These are phyloP conservation scores for Triplophysa rosa DNA, from an alignment of 2,113 vertebrate species.

Conservation along the genomic window DNA sequence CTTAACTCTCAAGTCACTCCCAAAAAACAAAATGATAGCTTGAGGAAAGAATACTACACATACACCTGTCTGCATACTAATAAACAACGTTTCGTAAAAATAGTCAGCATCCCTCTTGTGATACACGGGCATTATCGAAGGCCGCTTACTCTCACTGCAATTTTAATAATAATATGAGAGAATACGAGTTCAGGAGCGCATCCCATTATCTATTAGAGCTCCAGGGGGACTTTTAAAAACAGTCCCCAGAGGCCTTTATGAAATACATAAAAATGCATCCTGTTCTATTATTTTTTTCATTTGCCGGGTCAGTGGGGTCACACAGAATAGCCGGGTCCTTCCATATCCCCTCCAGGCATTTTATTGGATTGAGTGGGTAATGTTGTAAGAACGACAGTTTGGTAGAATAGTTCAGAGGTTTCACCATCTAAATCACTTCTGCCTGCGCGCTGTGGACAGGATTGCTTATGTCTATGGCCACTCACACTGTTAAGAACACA, in stretches of 20 bases:
- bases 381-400: conserved; percentile 44
- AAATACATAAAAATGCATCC: conserved; percentile 64
- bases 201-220: conserved; percentile 61
- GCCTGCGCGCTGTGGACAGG: conserved; percentile 20
- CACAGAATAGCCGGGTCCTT: conserved; percentile 53
- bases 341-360: conserved; percentile 48
- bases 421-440: conserved; percentile 60
- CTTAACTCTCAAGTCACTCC: conserved; percentile 53
- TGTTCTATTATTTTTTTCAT: conserved; percentile 63
- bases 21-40: conserved; percentile 65
- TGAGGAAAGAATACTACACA: conserved; percentile 55
- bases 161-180: conserved; percentile 59
- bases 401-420: conserved; percentile 55
- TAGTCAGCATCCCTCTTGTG: conserved; percentile 43
- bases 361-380: conserved; percentile 61
- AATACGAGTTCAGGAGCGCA: conserved; percentile 58
- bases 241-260: conserved; percentile 52
- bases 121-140: conserved; percentile 48
- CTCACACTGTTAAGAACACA: conserved; percentile 44
- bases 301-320: conserved; percentile 62
- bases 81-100: conserved; percentile 63
- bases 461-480: conserved; percentile 28
- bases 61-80: conserved; percentile 55
- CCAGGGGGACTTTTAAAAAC: conserved; percentile 53
- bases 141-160: conserved; percentile 59